Conservation (phyloP, 2,888 invertebrate species). For the Hydroisotoma schaefferi region DNA sequence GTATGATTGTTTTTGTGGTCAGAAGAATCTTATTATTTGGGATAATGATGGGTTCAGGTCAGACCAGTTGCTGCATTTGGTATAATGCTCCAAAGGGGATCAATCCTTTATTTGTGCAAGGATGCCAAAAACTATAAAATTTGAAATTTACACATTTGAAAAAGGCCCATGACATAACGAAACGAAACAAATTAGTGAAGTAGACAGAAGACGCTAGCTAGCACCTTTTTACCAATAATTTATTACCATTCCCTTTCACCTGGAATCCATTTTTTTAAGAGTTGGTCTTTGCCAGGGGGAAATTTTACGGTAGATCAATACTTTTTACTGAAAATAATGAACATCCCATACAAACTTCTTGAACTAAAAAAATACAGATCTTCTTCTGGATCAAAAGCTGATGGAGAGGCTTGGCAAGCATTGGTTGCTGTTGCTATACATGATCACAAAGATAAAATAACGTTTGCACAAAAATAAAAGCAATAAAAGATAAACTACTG, state of each 20-base stretch:
- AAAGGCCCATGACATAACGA: slow-evolving; percentile 22
- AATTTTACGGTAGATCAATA: too few species aligned
- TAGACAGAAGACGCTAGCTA: slow-evolving; percentile 43
- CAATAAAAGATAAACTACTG: too few species aligned
- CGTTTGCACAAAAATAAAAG: too few species aligned
- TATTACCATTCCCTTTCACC: slow-evolving; percentile 39
- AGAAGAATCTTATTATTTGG: background rate
- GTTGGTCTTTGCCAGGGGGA: too few species aligned
- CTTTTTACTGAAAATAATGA: too few species aligned
- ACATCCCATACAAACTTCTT: too few species aligned
- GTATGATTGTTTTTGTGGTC: background rate
- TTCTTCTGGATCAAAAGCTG: too few species aligned
- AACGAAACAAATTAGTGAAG: slow-evolving; percentile 12
- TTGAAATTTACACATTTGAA: slow-evolving; percentile 1
- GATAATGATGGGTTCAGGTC: background rate
- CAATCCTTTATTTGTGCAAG: background rate
- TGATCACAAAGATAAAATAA: too few species aligned
- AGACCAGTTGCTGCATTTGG: background rate
- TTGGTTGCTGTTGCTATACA: too few species aligned
- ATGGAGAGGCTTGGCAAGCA: too few species aligned
- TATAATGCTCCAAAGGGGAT: background rate
- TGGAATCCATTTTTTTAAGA: background rate
- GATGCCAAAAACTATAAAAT: slow-evolving; percentile 1
- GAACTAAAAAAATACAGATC: too few species aligned
- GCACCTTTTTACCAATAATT: slow-evolving; percentile 45